phyloP scores from a whole-genome alignment of 2,888 invertebrate genomes.

The Xylocampa areola region DNA sequence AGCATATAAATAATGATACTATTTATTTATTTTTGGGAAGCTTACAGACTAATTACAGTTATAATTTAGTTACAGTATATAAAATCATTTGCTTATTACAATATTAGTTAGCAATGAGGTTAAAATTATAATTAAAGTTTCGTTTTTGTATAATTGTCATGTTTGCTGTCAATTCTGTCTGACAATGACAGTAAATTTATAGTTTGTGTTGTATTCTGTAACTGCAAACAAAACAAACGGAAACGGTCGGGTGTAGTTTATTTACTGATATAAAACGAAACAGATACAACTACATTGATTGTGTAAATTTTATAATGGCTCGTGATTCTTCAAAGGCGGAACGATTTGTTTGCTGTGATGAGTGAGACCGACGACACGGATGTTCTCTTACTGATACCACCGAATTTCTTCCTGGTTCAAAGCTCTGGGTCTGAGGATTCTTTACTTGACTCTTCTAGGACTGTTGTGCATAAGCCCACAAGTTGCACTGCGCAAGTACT shows the following conservation, averaged over 20 bases:
- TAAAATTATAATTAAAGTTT: too few relatives aligned
- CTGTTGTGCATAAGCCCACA: conserved; percentile 82
- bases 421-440: conserved; percentile 90
- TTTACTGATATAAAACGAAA: not conserved
- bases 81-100: too few relatives aligned
- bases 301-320: conserved; percentile 73
- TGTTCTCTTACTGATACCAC: conserved; percentile 94
- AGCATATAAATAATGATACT: too few relatives aligned
- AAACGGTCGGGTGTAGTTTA: conserved; percentile 19
- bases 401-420: conserved; percentile 92
- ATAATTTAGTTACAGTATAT: too few relatives aligned
- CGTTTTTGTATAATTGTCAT: too few relatives aligned
- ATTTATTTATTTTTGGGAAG: too few relatives aligned
- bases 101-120: too few relatives aligned
- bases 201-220: too few relatives aligned
- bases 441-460: conserved; percentile 81
- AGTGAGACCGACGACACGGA: conserved; percentile 94
- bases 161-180: too few relatives aligned
- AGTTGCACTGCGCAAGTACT: conserved; percentile 86
- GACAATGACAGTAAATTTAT: too few relatives aligned
- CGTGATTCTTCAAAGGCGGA: conserved; percentile 50
- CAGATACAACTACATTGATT: conserved; percentile 4
- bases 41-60: too few relatives aligned
- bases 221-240: conserved; percentile 36
- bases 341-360: conserved; percentile 75